A percentile compares a stretch with the other conserved stretches of the same genome.
These are phyloP conservation scores for Hippolais icterina DNA, from an alignment of 2,113 vertebrate species.

Conservation along the genomic window DNA sequence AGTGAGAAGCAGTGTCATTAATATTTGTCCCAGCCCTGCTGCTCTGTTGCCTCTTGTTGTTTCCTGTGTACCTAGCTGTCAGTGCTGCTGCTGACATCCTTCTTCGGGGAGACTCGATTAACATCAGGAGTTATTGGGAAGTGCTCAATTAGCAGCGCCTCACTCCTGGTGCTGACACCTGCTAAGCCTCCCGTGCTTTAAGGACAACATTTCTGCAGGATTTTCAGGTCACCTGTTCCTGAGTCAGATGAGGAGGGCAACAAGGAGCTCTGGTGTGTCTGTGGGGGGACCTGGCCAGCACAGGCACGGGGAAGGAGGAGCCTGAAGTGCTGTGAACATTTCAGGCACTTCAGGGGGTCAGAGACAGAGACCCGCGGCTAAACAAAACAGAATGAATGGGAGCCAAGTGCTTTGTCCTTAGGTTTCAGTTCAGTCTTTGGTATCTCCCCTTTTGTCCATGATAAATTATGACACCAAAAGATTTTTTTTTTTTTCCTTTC, in stretches of 20 bases:
- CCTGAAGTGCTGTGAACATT: background rate
- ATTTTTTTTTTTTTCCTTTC: background rate
- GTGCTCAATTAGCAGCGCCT: slow-evolving; percentile 70
- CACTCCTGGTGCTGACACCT: slow-evolving; percentile 54
- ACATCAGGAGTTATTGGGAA: slow-evolving; percentile 73
- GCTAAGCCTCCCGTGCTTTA: slow-evolving; percentile 55
- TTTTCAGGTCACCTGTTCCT: background rate
- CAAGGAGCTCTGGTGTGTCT: background rate
- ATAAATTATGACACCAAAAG: background rate
- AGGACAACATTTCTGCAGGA: slow-evolving; percentile 29
- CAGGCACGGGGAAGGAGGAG: background rate
- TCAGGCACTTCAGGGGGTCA: background rate
- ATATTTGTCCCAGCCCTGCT: slow-evolving; percentile 29
- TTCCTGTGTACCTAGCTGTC: slow-evolving; percentile 20
- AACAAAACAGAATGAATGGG: background rate
- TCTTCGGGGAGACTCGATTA: slow-evolving; percentile 68
- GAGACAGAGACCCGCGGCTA: background rate
- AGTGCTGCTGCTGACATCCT: slow-evolving; percentile 41
- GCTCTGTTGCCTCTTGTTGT: background rate
- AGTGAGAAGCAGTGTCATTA: slow-evolving; percentile 48
- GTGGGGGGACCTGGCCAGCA: background rate
- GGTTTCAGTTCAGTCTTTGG: background rate
- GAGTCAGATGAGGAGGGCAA: background rate
- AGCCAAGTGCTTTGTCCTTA: background rate
- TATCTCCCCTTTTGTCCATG: background rate